phyloP scores from a whole-genome alignment of 1,140 invertebrate species.

The Oedothorax gibbosus region DNA sequence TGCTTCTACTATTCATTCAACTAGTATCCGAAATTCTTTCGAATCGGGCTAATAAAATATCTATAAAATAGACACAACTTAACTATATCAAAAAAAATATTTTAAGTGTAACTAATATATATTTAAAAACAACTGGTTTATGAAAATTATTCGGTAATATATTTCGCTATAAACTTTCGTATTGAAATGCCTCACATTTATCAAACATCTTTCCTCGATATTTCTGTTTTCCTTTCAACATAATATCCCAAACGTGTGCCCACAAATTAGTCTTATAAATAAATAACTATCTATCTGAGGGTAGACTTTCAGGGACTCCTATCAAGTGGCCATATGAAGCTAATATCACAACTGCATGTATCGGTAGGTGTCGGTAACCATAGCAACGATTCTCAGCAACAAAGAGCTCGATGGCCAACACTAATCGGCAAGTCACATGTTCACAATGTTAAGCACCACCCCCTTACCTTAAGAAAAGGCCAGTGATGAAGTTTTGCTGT shows the following conservation, averaged over 20 bases:
- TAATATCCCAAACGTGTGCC: not conserved
- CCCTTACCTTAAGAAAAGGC: constrained; percentile 1
- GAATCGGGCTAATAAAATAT: too few species aligned
- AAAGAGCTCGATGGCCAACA: constrained; percentile 18
- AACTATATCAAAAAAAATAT: too few species aligned
- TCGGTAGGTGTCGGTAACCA: constrained; percentile 20
- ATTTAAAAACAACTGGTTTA: too few species aligned
- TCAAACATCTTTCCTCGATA: too few species aligned
- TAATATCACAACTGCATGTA: constrained; percentile 14
- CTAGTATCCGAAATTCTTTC: too few species aligned
- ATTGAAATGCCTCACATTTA: too few species aligned
- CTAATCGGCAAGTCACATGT: constrained; percentile 12
- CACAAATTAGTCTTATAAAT: constrained; percentile 17
- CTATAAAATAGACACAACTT: too few species aligned
- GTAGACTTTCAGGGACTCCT: not conserved
- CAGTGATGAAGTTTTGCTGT: constrained; percentile 2
- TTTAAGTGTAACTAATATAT: too few species aligned
- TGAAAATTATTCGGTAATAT: too few species aligned
- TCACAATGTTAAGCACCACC: constrained; percentile 18
- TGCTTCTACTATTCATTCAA: too few species aligned
- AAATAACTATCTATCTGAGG: constrained; percentile 12
- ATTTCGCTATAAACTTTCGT: too few species aligned
- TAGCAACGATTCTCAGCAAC: constrained; percentile 24
- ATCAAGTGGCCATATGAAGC: constrained; percentile 20
- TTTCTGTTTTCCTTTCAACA: too few species aligned